Conservation (phyloP, 2,797 vertebrate genomes). For the Chiroxiphia lanceolata region DNA sequence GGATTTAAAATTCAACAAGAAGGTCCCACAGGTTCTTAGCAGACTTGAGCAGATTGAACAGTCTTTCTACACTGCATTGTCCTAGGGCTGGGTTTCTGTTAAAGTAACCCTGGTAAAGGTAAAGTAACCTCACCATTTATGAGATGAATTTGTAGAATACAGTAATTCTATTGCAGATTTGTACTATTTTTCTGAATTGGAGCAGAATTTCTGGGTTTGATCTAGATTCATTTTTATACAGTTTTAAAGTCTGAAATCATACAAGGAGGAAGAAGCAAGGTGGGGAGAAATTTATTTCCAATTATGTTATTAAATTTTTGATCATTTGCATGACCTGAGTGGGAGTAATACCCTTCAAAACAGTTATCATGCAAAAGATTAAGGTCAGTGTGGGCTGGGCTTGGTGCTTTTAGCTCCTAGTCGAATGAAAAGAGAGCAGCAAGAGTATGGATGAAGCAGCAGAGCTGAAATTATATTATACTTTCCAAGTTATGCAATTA, state of each 20-base stretch:
- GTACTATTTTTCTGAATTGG: background rate
- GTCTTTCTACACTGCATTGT: background rate
- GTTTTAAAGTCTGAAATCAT: background rate
- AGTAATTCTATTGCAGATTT: background rate
- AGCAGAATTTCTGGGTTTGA: background rate
- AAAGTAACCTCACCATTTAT: background rate
- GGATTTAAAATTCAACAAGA: background rate
- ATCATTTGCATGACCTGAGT: background rate
- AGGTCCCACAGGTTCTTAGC: background rate
- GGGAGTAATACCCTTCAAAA: background rate
- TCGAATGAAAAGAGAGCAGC: background rate
- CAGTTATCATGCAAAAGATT: background rate
- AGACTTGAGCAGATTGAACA: background rate
- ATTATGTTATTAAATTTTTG: background rate
- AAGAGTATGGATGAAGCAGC: background rate
- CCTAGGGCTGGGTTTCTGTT: background rate
- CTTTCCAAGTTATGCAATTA: background rate
- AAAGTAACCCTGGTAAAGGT: background rate
- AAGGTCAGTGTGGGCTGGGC: accelerated
- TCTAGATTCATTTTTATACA: background rate
- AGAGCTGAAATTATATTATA: background rate
- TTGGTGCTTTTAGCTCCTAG: background rate
- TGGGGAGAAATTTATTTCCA: background rate
- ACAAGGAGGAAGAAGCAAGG: accelerated
- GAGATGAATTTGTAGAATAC: background rate